Conservation (phyloP, 2,797 vertebrate genomes). For the Cuculus canorus region DNA sequence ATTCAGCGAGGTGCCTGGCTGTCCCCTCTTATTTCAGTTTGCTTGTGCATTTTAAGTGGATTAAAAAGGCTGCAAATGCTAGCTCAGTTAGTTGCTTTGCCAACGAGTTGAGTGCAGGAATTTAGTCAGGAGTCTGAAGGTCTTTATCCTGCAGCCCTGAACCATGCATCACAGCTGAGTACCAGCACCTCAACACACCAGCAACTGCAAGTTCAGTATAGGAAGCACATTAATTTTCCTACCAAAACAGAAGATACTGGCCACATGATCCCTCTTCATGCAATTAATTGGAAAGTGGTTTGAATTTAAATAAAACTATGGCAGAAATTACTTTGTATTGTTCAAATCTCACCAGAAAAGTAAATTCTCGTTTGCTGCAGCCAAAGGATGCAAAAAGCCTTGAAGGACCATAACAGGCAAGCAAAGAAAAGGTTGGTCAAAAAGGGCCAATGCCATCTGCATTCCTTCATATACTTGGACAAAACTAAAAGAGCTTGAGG, state of each 20-base stretch:
- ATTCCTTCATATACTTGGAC: neutral
- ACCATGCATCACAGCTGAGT: neutral
- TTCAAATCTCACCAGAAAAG: slow-evolving; percentile 5
- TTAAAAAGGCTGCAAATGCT: neutral
- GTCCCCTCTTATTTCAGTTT: neutral
- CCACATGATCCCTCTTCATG: neutral
- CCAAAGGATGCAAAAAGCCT: neutral
- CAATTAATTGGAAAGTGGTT: neutral
- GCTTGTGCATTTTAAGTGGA: neutral
- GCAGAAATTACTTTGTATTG: neutral
- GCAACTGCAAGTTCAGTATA: neutral
- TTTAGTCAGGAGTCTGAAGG: neutral
- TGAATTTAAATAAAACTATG: neutral
- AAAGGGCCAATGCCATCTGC: neutral
- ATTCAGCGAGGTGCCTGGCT: neutral
- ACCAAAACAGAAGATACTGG: neutral
- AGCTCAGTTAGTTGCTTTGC: neutral
- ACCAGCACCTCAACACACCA: neutral
- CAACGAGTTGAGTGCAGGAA: neutral
- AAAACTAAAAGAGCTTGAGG: neutral
- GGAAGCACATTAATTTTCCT: neutral
- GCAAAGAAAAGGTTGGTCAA: neutral
- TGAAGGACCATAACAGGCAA: neutral
- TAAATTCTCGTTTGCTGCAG: neutral
- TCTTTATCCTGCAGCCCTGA: neutral